Conservation (phyloP, 1,140 invertebrate genomes). For the Drosophila teissieri region DNA sequence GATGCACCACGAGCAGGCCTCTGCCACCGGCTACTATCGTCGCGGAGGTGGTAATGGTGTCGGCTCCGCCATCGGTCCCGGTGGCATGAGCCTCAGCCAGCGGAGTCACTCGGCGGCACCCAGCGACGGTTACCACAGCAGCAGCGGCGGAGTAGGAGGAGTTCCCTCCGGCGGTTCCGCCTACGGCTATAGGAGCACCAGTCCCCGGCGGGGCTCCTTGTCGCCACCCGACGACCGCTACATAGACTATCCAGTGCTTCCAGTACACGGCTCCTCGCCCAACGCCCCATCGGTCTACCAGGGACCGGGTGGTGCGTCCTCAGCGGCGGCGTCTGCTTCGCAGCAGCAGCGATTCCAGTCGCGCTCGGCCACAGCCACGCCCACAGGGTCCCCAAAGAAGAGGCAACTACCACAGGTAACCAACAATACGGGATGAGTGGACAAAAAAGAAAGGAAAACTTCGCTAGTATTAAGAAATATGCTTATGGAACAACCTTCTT, state of each 20-base stretch:
- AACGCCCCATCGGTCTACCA: conserved; percentile 49
- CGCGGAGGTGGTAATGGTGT: conserved; percentile 85
- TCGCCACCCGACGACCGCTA: conserved; percentile 84
- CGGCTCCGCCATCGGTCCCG: conserved; percentile 85
- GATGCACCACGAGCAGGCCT: conserved; percentile 44
- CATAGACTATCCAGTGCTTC: conserved; percentile 84
- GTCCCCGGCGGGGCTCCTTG: conserved; percentile 80
- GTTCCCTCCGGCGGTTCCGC: conserved; percentile 42
- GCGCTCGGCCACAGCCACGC: conserved; percentile 95
- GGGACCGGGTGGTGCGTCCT: conserved; percentile 28
- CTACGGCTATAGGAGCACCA: conserved; percentile 82
- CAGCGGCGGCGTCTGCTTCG: conserved; percentile 54
- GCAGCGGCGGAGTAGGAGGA: conserved; percentile 17
- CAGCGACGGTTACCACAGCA: conserved; percentile 79
- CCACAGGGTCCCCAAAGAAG: conserved; percentile 97
- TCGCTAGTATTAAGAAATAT: too few relatives aligned
- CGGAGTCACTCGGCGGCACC: conserved; percentile 85
- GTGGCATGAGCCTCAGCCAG: conserved; percentile 85
- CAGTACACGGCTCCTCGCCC: conserved; percentile 70
- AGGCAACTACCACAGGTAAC: conserved; percentile 95
- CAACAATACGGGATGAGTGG: background rate
- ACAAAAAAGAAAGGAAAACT: too few relatives aligned
- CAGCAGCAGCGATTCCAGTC: conserved; percentile 89
- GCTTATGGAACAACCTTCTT: too few relatives aligned
- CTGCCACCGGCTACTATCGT: conserved; percentile 73